Conservation (phyloP, 92 coral and sea anemone genomes). For the Porites lobata region DNA sequence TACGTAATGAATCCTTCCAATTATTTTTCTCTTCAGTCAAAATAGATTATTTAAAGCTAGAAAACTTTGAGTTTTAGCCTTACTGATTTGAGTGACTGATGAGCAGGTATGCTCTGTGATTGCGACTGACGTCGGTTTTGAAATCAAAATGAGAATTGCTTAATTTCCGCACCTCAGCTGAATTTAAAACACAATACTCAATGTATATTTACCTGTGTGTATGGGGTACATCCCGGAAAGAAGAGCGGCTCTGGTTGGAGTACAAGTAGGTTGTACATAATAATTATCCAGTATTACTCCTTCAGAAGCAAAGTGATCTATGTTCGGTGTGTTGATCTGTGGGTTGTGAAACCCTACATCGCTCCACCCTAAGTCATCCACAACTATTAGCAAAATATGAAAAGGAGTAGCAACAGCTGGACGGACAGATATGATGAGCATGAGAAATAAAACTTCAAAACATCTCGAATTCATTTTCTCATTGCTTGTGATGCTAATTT, state of each 20-base stretch:
- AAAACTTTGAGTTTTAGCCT: too few relatives aligned
- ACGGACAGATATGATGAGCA: background rate
- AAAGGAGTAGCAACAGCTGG: conserved; percentile 5
- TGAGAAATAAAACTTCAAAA: background rate
- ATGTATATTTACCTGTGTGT: background rate
- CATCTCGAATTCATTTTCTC: background rate
- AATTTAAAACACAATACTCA: too few relatives aligned
- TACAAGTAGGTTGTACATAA: conserved; percentile 47
- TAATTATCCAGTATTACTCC: conserved; percentile 57
- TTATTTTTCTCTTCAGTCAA: too few relatives aligned
- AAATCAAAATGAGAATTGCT: too few relatives aligned
- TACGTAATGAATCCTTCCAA: too few relatives aligned
- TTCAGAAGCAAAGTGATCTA: conserved; percentile 52
- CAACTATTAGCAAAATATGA: conserved; percentile 40
- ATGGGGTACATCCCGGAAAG: conserved; percentile 57
- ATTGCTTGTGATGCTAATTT: background rate
- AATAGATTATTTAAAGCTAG: too few relatives aligned
- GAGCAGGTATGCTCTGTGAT: too few relatives aligned
- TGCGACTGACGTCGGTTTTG: too few relatives aligned
- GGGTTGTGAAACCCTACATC: conserved; percentile 55
- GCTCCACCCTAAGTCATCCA: conserved; percentile 55
- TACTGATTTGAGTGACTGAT: too few relatives aligned
- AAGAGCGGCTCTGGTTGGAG: conserved; percentile 43
- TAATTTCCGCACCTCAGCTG: too few relatives aligned
- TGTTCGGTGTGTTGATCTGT: conserved; percentile 54